A percentile compares a stretch with the other conserved stretches of the same genome.
Conservation (phyloP, 2,888 invertebrate genomes). For the Athalia circularis region DNA sequence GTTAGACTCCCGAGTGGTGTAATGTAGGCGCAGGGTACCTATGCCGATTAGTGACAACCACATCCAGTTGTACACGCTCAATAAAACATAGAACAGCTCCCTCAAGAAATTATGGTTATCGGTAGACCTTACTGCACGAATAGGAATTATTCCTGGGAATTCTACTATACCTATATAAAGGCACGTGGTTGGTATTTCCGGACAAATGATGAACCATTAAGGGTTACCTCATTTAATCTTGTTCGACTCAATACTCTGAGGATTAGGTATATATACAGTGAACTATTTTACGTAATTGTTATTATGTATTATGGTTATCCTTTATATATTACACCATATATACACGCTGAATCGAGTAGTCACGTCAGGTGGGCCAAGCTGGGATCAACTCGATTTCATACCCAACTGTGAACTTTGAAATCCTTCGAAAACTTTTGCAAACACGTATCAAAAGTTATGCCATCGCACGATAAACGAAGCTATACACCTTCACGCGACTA, state of each 20-base stretch:
- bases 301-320: not conserved
- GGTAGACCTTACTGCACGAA: not conserved
- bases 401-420: conserved; percentile 37
- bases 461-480: conserved; percentile 35
- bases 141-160: conserved; percentile 25
- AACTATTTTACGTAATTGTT: conserved; percentile 34
- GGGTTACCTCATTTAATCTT: conserved; percentile 2
- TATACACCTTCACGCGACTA: not conserved
- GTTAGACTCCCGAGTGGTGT: not conserved
- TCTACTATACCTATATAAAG: not conserved
- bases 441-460: conserved; percentile 42
- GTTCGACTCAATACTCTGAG: conserved; percentile 11
- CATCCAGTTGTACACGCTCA: conserved; percentile 20
- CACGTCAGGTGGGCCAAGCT: conserved; percentile 32
- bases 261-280: not conserved
- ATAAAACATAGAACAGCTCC: conserved; percentile 4
- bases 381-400: conserved; percentile 40
- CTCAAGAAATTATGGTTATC: conserved; percentile 3
- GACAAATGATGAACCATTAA: conserved; percentile 5
- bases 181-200: conserved; percentile 2
- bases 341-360: conserved; percentile 3
- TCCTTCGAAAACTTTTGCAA: conserved; percentile 31
- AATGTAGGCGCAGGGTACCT: conserved; percentile 1
- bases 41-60: conserved; percentile 39
- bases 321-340: not conserved